Conservation (phyloP, 1,140 invertebrate species). For the Diploscapter pachys region DNA sequence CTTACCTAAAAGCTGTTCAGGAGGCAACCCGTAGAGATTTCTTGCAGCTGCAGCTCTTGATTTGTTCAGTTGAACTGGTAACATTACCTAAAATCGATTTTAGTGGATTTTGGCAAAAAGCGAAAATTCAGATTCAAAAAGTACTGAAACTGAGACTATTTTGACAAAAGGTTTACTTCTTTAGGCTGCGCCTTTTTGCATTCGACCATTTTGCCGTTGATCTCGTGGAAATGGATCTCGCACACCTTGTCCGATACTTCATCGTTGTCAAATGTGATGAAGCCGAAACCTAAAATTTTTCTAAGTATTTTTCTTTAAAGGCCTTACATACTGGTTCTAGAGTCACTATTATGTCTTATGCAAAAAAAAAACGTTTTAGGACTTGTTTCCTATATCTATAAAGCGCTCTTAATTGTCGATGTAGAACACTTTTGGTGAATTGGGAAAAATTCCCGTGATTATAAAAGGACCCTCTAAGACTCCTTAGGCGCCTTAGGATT, state of each 20-base stretch:
- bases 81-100: slow-evolving; percentile 42
- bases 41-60: slow-evolving; percentile 56
- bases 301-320: background rate
- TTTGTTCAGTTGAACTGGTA: slow-evolving; percentile 58
- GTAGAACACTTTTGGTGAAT: too few species aligned
- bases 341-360: background rate
- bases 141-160: background rate
- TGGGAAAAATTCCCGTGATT: too few species aligned
- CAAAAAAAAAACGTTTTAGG: background rate
- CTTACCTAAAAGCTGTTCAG: slow-evolving; percentile 55
- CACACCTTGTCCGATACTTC: slow-evolving; percentile 99
- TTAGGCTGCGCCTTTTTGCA: slow-evolving; percentile 59
- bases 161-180: slow-evolving; percentile 39
- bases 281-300: slow-evolving; percentile 80
- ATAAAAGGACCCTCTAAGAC: too few species aligned
- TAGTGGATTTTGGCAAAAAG: too few species aligned
- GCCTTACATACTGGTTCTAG: background rate
- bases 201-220: slow-evolving; percentile 97
- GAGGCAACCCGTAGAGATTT: slow-evolving; percentile 56
- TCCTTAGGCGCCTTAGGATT: too few species aligned
- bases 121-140: too few species aligned
- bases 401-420: too few species aligned
- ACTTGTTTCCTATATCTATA: too few species aligned
- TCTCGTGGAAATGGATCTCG: slow-evolving; percentile 97
- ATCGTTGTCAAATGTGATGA: slow-evolving; percentile 99